Conservation (phyloP, 92 coral and sea anemone genomes). For the Actinernus sp. region DNA sequence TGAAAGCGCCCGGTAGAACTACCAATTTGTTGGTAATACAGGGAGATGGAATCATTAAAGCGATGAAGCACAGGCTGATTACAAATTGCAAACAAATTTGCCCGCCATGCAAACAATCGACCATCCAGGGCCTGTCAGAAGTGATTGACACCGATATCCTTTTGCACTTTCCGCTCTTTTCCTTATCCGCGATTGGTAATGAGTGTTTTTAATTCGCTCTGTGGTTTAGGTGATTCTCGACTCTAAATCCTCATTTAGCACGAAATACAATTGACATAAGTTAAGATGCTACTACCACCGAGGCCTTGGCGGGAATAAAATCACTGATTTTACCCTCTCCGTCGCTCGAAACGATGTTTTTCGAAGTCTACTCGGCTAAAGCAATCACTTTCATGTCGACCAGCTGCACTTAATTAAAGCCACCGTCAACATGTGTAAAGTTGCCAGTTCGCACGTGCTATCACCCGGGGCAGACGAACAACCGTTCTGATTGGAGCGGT, state of each 20-base stretch:
- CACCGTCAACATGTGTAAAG: conserved; percentile 98
- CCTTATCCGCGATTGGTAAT: conserved; percentile 92
- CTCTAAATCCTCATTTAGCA: conserved; percentile 66
- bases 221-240: conserved; percentile 83
- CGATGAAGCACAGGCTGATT: conserved; percentile 77
- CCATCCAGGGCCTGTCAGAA: conserved; percentile 85
- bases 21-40: conserved; percentile 37
- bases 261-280: conserved; percentile 45
- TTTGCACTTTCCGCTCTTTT: conserved; percentile 80
- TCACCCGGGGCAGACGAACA: conserved; percentile 70
- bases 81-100: conserved; percentile 94
- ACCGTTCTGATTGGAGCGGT: conserved; percentile 98
- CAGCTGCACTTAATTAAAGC: conserved; percentile 99
- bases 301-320: too few relatives aligned
- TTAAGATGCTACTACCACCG: too few relatives aligned
- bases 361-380: conserved; percentile 60
- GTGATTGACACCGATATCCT: conserved; percentile 87
- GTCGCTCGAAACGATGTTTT: too few relatives aligned
- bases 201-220: conserved; percentile 81
- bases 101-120: conserved; percentile 91
- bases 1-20: conserved; percentile 42
- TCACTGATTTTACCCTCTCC: too few relatives aligned
- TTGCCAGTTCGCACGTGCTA: conserved; percentile 98
- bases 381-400: conserved; percentile 66
- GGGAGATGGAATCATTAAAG: conserved; percentile 61